These are phyloP conservation scores for Campylomormyrus tamandua DNA, from an alignment of 2,113 vertebrate genomes.

Conservation along the genomic window DNA sequence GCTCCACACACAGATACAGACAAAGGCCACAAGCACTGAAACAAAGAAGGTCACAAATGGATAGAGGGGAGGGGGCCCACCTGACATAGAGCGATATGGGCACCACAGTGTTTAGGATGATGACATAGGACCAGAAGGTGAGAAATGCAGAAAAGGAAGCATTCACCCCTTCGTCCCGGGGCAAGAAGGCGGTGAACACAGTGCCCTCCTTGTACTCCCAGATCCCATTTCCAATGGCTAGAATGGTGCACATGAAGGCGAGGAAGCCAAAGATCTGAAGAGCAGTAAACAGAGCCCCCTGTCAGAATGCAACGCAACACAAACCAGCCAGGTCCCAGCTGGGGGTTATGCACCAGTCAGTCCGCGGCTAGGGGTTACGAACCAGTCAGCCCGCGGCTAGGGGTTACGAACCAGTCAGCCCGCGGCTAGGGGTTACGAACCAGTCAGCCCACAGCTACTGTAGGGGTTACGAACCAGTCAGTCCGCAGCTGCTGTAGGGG, in stretches of 20 bases:
- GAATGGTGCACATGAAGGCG: slow-evolving; percentile 69
- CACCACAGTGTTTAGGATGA: slow-evolving; percentile 91
- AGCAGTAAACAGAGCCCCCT: not conserved
- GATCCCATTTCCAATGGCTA: slow-evolving; percentile 76
- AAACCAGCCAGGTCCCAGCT: not conserved
- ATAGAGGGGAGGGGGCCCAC: slow-evolving; percentile 34
- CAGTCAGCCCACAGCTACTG: too few relatives aligned
- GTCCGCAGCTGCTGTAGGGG: not conserved
- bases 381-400: too few relatives aligned
- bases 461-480: too few relatives aligned
- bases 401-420: too few relatives aligned
- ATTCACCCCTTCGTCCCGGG: slow-evolving; percentile 58
- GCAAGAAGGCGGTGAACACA: slow-evolving; percentile 73
- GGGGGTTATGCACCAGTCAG: not conserved
- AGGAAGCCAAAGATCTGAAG: slow-evolving; percentile 82
- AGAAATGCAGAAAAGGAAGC: slow-evolving; percentile 64
- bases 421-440: too few relatives aligned
- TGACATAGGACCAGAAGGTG: slow-evolving; percentile 91
- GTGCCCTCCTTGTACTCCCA: slow-evolving; percentile 74
- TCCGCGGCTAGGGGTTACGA: too few relatives aligned
- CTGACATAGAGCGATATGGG: slow-evolving; percentile 97
- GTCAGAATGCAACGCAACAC: not conserved
- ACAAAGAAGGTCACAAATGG: not conserved
- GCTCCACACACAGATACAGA: not conserved
- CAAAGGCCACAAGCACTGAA: not conserved